Base-by-base conservation (phyloP, 2,888 invertebrate species). In the Syrista parreyssii region DNA sequence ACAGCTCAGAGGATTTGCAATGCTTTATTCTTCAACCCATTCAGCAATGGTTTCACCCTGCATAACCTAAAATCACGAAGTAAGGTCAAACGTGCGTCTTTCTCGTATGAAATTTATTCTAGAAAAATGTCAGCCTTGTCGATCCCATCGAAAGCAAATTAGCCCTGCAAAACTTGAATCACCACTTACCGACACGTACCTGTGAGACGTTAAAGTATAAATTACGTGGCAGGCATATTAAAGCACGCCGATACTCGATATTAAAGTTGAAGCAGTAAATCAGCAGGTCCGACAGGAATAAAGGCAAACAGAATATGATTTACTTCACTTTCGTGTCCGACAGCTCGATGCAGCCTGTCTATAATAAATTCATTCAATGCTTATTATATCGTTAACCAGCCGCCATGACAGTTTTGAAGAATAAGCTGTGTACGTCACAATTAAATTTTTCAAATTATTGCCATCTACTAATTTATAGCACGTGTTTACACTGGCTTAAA, bases 291-390 rank as follows among this genome's bases (percentile, higher is more conserved):
- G 71, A 33, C 71, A 15, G 71, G 71, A 71, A 71, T 71, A 71
- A 69, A 71, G 71, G 71, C 71, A 71, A 71, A 71, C 71, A 12
- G 32, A 69, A 69, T 12, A 32, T 71, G 71, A 71, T 30, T 32
- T 71, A 71, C 32, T 71, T 33, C 31, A 31, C 33, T 33, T 33
- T 31, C 32, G 71, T 33, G 71, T 15, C 12, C 1, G 71, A 23
- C 71, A 33, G 23, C 68, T 72, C 79, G 73, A 75, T 78, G 78
- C 68, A 78, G 77, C 77, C 69, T 76, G 36, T 79, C 74, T 68
- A 73, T 75, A 79, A 84, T 81, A 79, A 81, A 71, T 71, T 71
- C 55, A 55, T 55, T 15, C 23, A 2, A 55, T 55, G 55, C 55
- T 55, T 55, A 23, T 55, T 55, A 55, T 55, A 9, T 55, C 55